Percentiles rank a stretch among this genome's conserved stretches.
Conservation (phyloP, 2,113 vertebrate genomes). For the Egretta garzetta region DNA sequence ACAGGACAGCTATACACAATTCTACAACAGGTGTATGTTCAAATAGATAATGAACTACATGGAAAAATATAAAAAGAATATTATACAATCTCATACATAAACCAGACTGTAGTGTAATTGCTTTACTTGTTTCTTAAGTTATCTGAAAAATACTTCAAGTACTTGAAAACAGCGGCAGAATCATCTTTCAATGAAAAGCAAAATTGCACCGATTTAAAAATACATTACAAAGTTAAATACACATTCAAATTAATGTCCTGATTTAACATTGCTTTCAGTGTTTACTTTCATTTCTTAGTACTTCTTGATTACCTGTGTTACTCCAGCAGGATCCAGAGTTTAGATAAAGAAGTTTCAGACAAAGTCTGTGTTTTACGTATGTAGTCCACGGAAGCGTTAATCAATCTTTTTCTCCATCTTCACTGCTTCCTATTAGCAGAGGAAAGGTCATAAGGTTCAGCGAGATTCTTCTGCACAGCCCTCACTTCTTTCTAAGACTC, state of each 20-base stretch:
- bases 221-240: constrained; percentile 60
- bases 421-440: constrained; percentile 88
- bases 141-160: constrained; percentile 50
- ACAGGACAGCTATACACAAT: constrained; percentile 51
- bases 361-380: not conserved
- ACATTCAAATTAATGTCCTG: constrained; percentile 58
- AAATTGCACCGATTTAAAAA: constrained; percentile 66
- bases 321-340: not conserved
- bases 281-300: not conserved
- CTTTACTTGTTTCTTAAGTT: constrained; percentile 58
- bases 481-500: not conserved
- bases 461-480: not conserved
- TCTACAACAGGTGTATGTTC: constrained; percentile 50
- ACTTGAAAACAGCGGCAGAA: constrained; percentile 48
- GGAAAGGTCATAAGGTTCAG: not conserved
- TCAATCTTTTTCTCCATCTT: constrained; percentile 96
- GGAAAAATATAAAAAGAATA: constrained; percentile 61
- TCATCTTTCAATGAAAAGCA: constrained; percentile 46
- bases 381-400: not conserved
- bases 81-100: constrained; percentile 57
- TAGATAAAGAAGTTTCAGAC: not conserved
- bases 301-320: constrained; percentile 28
- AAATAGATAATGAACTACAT: constrained; percentile 40
- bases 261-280: constrained; percentile 46
- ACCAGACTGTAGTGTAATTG: constrained; percentile 32